Conservation (phyloP, 2,888 invertebrate genomes). For the Phengaris alcon region DNA sequence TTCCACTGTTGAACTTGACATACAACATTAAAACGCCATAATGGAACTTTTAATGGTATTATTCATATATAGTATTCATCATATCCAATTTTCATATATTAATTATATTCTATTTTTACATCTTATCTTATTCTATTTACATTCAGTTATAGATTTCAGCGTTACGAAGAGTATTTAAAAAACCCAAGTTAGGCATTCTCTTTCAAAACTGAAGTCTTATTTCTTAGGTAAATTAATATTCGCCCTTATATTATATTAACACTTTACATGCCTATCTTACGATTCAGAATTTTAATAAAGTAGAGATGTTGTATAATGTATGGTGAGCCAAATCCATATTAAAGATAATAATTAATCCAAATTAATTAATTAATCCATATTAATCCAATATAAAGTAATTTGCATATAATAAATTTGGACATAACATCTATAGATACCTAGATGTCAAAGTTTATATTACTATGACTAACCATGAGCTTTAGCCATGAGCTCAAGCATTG, state of each 20-base stretch:
- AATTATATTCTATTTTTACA: neutral
- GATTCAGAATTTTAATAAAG: neutral
- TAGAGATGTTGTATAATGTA: neutral
- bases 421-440: no score
- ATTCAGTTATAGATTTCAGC: neutral
- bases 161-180: neutral
- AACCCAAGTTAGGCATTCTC: neutral
- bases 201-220: neutral
- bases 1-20: slow-evolving; percentile 29
- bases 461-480: no score
- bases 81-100: neutral
- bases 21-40: neutral
- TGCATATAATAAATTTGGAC: neutral
- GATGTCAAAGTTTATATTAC: no score
- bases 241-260: neutral
- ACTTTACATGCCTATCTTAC: neutral
- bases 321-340: slow-evolving; percentile 12
- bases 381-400: neutral
- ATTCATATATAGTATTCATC: neutral
- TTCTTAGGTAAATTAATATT: neutral
- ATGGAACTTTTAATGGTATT: slow-evolving; percentile 21
- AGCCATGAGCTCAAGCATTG: no score
- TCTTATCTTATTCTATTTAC: neutral
- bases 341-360: no score
- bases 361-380: no score